Evolutionary conservation across 2,113 vertebrate species (phyloP).

Genomic region (Delphinus delphis): DNA sequence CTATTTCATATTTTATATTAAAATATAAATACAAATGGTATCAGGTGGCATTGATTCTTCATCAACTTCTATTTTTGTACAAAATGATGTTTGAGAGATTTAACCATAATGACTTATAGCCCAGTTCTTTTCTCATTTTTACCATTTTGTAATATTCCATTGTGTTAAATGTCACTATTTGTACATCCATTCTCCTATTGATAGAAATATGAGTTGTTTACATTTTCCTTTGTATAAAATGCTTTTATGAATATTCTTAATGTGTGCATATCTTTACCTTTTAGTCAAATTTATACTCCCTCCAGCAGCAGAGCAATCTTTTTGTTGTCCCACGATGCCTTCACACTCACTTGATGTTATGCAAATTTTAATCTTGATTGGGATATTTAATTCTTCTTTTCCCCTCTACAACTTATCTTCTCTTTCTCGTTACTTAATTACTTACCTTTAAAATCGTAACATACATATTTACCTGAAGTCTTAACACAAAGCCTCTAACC

Average conservation of each 20-base stretch:
- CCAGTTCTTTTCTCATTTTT: neutral
- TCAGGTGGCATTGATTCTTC: neutral
- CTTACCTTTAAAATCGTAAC: neutral
- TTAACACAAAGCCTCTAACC: neutral
- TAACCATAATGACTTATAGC: neutral
- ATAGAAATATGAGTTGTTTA: neutral
- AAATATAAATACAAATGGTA: neutral
- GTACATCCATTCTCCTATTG: neutral
- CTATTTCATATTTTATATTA: neutral
- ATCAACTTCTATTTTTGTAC: neutral
- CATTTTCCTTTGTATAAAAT: neutral
- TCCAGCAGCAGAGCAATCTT: neutral
- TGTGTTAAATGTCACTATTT: neutral
- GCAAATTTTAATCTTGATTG: neutral
- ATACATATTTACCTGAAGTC: neutral
- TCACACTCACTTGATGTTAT: neutral
- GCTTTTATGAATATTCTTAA: neutral
- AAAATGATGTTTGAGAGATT: neutral
- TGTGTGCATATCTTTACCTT: neutral
- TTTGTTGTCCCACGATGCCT: neutral
- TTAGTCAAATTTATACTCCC: neutral
- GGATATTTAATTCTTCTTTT: neutral
- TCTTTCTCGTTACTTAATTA: neutral
- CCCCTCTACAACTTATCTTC: neutral
- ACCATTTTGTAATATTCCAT: neutral